Base-by-base conservation (phyloP, 2,888 invertebrate species). In the Hetaerina titia region DNA sequence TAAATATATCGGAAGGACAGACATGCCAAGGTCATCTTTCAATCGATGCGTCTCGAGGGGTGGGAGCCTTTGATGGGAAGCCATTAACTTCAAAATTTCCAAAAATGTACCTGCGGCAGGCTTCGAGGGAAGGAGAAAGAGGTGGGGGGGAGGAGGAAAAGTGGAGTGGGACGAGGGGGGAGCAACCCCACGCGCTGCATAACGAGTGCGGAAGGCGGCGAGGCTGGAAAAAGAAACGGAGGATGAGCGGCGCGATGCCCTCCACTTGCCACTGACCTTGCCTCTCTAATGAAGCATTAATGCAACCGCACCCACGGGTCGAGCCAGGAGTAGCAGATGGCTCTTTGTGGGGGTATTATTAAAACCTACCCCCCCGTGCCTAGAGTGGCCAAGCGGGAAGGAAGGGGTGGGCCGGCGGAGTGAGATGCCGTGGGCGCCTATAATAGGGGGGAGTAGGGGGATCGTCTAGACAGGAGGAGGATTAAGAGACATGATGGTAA, bases 261-360 rank as follows among this genome's bases (percentile, higher is more conserved):
- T 81, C n/a, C 31, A n/a, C 31, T 81, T n/a, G 31, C n/a, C 81
- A n/a, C 31, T 22, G 81, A n/a, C 81, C 81, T 81, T 31, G n/a
- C 81, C 31, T 81, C n/a, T n/a, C n/a, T 81, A 81, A 81, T 81
- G 81, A 81, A 81, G 81, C 81, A 81, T 81, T 81, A 81, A 81
- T 81, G 81, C 81, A 81, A 31, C 81, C n/a, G 81, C 81, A 25
- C 25, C 81, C 25, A 81, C 7, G 31, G 22, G 81, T 11, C n/a
- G 31, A 81, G 81, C n/a, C 25, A n/a, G 69, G n/a, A 19, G 81
- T 4, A 31, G 81, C 25, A n/a, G n/a, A 81, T 31, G 81, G 31
- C 25, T n/a, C 81, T 31, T 25, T n/a, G 81, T 13, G n/a, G 31
- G n/a, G 9, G 81, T 31, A 31, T 81, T 81, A 81, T 81, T 81